These are phyloP conservation scores for Apodemus sylvaticus DNA, from an alignment of 2,113 vertebrate genomes.

Conservation along the genomic window DNA sequence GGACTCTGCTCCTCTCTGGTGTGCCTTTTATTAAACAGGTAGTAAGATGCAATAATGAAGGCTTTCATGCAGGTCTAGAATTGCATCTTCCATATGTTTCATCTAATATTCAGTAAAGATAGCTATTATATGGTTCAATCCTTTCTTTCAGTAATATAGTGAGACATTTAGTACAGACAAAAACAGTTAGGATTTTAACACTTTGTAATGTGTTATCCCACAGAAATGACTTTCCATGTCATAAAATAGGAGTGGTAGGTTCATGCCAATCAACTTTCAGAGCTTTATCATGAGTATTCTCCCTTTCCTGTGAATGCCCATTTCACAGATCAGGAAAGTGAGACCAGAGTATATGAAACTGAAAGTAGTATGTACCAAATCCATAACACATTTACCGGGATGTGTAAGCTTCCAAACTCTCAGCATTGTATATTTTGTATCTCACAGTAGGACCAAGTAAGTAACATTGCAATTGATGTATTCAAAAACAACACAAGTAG, in stretches of 20 bases:
- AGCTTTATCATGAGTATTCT: background rate
- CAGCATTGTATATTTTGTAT: background rate
- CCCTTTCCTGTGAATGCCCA: rapidly evolving
- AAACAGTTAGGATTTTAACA: background rate
- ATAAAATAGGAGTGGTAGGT: background rate
- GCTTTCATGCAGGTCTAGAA: background rate
- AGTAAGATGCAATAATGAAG: background rate
- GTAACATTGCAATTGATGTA: background rate
- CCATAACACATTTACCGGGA: background rate
- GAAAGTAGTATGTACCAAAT: background rate
- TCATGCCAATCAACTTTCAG: background rate
- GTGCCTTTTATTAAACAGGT: background rate
- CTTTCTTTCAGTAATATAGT: background rate
- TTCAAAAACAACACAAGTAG: background rate
- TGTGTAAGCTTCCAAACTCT: background rate
- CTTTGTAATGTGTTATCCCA: background rate
- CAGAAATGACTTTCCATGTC: background rate
- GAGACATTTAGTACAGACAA: background rate
- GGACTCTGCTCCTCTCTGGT: background rate
- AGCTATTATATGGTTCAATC: background rate
- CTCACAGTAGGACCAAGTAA: rapidly evolving
- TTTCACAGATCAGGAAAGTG: background rate
- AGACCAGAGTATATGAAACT: background rate
- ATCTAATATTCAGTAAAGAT: background rate
- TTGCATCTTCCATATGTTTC: background rate